A percentile compares a stretch with the other conserved stretches of the same genome.
Conservation (phyloP, 2,888 invertebrate species). For the Pammene aurita region DNA sequence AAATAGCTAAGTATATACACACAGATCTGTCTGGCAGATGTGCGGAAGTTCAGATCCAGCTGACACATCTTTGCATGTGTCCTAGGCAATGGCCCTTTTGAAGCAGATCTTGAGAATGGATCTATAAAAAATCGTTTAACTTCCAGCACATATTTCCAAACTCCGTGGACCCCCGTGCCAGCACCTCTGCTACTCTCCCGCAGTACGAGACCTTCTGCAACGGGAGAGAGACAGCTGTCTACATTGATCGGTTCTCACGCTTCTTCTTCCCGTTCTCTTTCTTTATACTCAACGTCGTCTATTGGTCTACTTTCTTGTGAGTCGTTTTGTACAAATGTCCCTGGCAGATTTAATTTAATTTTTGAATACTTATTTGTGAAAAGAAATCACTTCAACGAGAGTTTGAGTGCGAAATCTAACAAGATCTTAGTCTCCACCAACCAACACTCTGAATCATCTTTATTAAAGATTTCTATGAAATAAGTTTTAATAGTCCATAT, state of each 20-base stretch:
- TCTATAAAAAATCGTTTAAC: constrained; percentile 14
- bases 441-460: too few species aligned
- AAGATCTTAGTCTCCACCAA: too few species aligned
- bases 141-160: constrained; percentile 78
- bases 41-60: too few species aligned
- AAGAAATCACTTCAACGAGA: too few species aligned
- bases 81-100: neutral
- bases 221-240: constrained; percentile 90
- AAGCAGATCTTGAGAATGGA: too few species aligned
- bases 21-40: too few species aligned
- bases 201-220: constrained; percentile 94
- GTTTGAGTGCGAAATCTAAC: too few species aligned
- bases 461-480: too few species aligned
- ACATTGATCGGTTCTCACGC: constrained; percentile 93
- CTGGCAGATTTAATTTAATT: neutral
- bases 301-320: constrained; percentile 92
- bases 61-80: too few species aligned
- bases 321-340: constrained; percentile 41
- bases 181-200: constrained; percentile 87
- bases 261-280: constrained; percentile 96
- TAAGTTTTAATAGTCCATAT: too few species aligned
- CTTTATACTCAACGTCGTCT: constrained; percentile 93
- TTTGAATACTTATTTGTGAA: too few species aligned
- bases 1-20: too few species aligned
- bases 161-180: constrained; percentile 80